Evolutionary conservation across 2,113 vertebrate genomes (phyloP), one percentile per base, ranked within the genome.

Genomic region (Calyptommatus sinebrachiatus): DNA sequence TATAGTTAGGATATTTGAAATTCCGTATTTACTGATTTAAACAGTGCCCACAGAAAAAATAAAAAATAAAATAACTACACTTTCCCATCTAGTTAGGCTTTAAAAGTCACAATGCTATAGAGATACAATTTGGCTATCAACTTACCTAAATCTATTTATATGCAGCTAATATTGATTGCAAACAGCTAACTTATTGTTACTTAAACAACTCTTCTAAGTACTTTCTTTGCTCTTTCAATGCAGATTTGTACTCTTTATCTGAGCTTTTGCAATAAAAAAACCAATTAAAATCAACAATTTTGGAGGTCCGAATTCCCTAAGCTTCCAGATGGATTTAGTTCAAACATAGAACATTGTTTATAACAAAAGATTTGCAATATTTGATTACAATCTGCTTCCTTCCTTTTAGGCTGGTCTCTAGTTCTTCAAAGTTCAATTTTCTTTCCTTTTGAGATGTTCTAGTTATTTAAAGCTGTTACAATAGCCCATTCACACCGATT

Each of bases 401-500:
- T 77, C 90, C 79, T 86, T 90, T 83, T 73, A 90, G 87, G 79
- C 70, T 87, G 82, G 68, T 89, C 80, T 88, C 82, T 92, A 90
- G 90, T 89, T 93, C 92, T 91, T 94, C 89, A 89, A 89, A 89
- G 83, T 85, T 88, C 87, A 88, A 91, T 93, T 91, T 89, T 87
- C 86, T 92, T 81, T 9, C 91, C 91, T 91, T 91, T 93, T 94
- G 85, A 92, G 80, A 94, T 91, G 91, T 95, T 82, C 87, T 88
- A 90, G 90, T 93, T 92, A 92, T 85, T 90, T 94, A 92, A 92
- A 93, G 86, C 90, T 91, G 90, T 92, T 86, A 94, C 91, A 95
- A 94, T 84, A 85, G 91, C 89, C 89, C 82, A 90, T 82, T 89
- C 90, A 93, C 82, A 84, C 91, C 90, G 93, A 94, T 95, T 95